Conservation (phyloP, 1,140 invertebrate genomes). For the Pantala flavescens region DNA sequence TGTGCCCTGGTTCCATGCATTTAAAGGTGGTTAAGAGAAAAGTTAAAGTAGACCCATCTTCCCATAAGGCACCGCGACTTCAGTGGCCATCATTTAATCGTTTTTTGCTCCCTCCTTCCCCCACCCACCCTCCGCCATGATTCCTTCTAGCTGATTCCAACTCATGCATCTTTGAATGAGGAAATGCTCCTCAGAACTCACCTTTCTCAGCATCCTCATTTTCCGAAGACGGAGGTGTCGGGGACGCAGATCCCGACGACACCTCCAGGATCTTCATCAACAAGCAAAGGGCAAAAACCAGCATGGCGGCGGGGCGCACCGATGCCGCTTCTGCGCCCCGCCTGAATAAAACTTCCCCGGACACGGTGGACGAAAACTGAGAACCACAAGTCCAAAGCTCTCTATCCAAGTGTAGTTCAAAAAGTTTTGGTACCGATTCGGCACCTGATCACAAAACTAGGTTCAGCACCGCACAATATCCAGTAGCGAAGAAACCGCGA, state of each 20-base stretch:
- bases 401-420: too few species aligned
- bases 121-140: background rate
- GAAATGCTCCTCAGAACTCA: background rate
- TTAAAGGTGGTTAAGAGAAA: too few species aligned
- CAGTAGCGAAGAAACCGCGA: too few species aligned
- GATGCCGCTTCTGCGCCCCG: background rate
- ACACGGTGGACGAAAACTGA: background rate
- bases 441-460: too few species aligned
- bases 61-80: too few species aligned
- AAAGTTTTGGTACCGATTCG: too few species aligned
- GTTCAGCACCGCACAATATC: too few species aligned
- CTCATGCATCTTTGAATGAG: background rate
- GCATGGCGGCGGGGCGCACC: conserved; percentile 9
- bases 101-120: background rate
- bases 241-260: background rate
- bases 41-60: too few species aligned
- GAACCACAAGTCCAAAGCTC: too few species aligned
- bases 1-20: too few species aligned
- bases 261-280: conserved; percentile 12
- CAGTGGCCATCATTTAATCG: background rate
- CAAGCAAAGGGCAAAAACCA: conserved; percentile 12
- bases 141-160: background rate
- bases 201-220: background rate
- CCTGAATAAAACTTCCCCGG: background rate
- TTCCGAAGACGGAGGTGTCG: background rate